Evolutionary conservation across 1,140 invertebrate genomes (phyloP).

Genomic region (Drosophila melanogaster): DNA sequence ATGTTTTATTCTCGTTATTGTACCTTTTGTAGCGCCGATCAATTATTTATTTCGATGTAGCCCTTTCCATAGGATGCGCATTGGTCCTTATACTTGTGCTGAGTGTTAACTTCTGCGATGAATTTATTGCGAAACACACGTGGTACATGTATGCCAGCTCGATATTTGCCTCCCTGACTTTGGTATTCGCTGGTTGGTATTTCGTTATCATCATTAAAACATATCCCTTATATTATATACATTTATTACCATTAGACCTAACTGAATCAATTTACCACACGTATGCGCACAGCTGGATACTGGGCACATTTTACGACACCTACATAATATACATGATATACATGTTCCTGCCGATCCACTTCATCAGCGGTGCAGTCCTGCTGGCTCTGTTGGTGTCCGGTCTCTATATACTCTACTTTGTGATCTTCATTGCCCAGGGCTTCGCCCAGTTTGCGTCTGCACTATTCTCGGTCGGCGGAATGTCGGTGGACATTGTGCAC

Average conservation of each 20-base stretch:
- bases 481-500: conserved; percentile 89
- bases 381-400: conserved; percentile 87
- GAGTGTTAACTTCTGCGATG: conserved; percentile 84
- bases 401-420: conserved; percentile 86
- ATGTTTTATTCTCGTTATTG: background rate
- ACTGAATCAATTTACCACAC: conserved; percentile 85
- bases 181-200: conserved; percentile 60
- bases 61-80: conserved; percentile 77
- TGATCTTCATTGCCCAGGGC: no score
- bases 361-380: conserved; percentile 87
- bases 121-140: conserved; percentile 73
- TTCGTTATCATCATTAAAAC: no score
- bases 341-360: conserved; percentile 90
- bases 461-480: conserved; percentile 16
- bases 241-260: conserved; percentile 84
- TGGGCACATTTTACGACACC: conserved; percentile 88
- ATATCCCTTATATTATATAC: no score
- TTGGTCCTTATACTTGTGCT: conserved; percentile 84
- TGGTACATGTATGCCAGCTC: conserved; percentile 85
- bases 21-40: conserved; percentile 2
- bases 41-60: conserved; percentile 61
- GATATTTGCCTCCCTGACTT: conserved; percentile 70
- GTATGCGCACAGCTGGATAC: conserved; percentile 53
- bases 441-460: conserved; percentile 87
- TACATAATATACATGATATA: conserved; percentile 90